Evolutionary conservation across 2,888 invertebrate genomes (phyloP).

Genomic region (Aricia artaxerxes): DNA sequence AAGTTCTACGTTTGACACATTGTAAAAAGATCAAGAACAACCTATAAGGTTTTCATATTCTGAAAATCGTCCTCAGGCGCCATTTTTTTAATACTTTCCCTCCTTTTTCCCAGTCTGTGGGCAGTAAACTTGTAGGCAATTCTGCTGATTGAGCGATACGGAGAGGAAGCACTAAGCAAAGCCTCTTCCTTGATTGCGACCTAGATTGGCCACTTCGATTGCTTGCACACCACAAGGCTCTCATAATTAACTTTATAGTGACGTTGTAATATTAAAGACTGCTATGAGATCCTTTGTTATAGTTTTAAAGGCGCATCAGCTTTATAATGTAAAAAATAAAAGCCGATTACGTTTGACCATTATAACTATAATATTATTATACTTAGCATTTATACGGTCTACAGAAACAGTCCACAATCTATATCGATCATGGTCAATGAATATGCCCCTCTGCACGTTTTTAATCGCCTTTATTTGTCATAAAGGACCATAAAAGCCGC

Average conservation of each 20-base stretch:
- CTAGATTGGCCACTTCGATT: constrained; percentile 28
- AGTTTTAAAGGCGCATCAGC: neutral
- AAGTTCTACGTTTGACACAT: no score
- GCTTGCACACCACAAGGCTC: constrained; percentile 10
- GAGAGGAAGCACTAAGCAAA: constrained; percentile 25
- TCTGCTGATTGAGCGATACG: constrained; percentile 19
- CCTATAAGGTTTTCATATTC: no score
- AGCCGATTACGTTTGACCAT: neutral
- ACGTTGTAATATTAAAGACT: neutral
- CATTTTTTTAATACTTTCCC: neutral
- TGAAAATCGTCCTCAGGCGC: no score
- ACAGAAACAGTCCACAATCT: no score
- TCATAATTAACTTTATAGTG: constrained; percentile 17
- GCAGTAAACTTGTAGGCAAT: constrained; percentile 19
- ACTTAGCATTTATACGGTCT: no score
- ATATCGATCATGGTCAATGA: no score
- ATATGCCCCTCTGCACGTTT: no score
- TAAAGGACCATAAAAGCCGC: neutral
- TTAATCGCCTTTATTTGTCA: neutral
- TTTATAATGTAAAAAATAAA: neutral
- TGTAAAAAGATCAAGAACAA: no score
- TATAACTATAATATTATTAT: neutral
- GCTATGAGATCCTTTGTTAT: neutral
- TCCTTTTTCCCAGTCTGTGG: neutral
- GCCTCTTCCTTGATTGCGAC: constrained; percentile 27